A percentile compares a stretch with the other conserved stretches of the same genome.
These are phyloP conservation scores for Drosophila nikananu DNA, from an alignment of 1,140 invertebrate genomes.

Conservation along the genomic window DNA sequence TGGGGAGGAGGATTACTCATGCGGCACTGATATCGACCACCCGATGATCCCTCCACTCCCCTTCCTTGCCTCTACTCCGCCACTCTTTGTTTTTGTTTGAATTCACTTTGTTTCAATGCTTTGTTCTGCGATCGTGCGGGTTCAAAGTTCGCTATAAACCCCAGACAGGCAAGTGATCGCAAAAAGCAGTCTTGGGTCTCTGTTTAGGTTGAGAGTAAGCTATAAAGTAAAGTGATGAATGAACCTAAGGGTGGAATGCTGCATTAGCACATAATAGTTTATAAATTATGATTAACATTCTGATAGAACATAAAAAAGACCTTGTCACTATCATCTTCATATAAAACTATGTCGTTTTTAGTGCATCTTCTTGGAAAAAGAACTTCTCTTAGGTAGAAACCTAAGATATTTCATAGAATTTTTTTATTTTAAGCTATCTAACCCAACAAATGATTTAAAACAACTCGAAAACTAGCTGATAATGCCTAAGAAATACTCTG, in stretches of 20 bases:
- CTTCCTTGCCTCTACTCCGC: too few species aligned
- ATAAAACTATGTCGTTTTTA: not conserved
- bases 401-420: too few species aligned
- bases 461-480: too few species aligned
- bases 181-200: not conserved
- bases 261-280: not conserved
- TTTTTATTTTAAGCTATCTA: too few species aligned
- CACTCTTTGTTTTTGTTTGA: conserved; percentile 24
- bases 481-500: too few species aligned
- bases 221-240: not conserved
- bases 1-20: conserved; percentile 32
- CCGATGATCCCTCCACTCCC: not conserved
- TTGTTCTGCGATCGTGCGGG: conserved; percentile 40
- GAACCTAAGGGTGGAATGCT: not conserved
- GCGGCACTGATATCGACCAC: conserved; percentile 11
- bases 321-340: not conserved
- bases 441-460: too few species aligned
- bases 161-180: conserved; percentile 13
- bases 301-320: not conserved
- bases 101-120: conserved; percentile 24
- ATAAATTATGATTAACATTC: too few species aligned
- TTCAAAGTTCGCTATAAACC: conserved; percentile 42
- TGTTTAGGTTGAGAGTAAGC: not conserved
- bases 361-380: not conserved
- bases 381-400: too few species aligned